Evolutionary conservation across 2,888 invertebrate species (phyloP).

Genomic region (Sinohyriopsis cumingii): DNA sequence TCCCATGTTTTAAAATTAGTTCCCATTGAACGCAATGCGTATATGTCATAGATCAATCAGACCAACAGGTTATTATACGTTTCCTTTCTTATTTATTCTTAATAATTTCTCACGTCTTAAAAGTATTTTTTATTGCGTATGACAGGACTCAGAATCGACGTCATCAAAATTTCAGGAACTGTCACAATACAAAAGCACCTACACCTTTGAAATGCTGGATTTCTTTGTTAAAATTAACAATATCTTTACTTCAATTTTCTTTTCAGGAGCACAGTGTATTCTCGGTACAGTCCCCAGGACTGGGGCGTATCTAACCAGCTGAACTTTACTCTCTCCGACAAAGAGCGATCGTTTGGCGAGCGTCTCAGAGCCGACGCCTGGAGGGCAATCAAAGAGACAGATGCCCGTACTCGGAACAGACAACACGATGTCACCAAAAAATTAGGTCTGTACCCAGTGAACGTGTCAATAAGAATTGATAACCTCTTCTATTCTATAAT

Average conservation of each 20-base stretch:
- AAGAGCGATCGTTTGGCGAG: slow-evolving; percentile 80
- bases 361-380: slow-evolving; percentile 69
- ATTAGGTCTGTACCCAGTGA: slow-evolving; percentile 76
- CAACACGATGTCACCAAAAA: slow-evolving; percentile 87
- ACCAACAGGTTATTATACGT: no score
- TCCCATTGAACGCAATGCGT: no score
- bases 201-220: no score
- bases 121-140: no score
- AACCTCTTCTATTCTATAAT: not conserved
- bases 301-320: slow-evolving; percentile 87
- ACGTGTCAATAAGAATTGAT: not conserved
- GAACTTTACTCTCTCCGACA: slow-evolving; percentile 88
- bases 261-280: slow-evolving; percentile 78
- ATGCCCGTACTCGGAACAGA: slow-evolving; percentile 70
- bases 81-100: no score
- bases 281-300: slow-evolving; percentile 88
- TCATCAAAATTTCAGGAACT: no score
- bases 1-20: no score
- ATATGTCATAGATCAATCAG: no score
- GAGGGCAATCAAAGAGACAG: slow-evolving; percentile 72
- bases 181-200: no score
- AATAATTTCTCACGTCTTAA: no score
- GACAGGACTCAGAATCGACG: no score
- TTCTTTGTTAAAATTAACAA: not conserved
- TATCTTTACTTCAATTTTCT: not conserved